Evolutionary conservation across 2,888 invertebrate species (phyloP).

Genomic region (Micropterix aruncella): DNA sequence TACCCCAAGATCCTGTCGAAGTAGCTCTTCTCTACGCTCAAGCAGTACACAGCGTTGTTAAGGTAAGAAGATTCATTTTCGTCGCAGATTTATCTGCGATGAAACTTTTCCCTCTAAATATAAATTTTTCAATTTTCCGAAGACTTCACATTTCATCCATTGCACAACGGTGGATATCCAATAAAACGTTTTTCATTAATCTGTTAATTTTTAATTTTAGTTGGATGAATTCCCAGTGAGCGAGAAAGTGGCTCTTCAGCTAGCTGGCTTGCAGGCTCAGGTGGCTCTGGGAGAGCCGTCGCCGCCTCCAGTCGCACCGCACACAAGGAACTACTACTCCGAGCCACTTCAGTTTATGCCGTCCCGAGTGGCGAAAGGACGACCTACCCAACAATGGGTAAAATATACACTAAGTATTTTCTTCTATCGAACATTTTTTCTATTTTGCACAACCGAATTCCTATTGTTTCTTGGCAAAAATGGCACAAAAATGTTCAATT

Average conservation of each 20-base stretch:
- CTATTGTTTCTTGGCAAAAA: too few species aligned
- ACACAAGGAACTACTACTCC: constrained; percentile 73
- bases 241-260: constrained; percentile 84
- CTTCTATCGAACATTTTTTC: neutral
- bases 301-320: constrained; percentile 53
- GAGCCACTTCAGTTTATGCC: constrained; percentile 86
- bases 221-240: constrained; percentile 91
- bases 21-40: constrained; percentile 89
- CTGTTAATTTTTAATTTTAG: too few species aligned
- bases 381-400: constrained; percentile 76
- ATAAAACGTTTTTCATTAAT: too few species aligned
- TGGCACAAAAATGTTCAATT: too few species aligned
- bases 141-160: too few species aligned
- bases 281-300: constrained; percentile 81
- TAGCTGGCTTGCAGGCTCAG: constrained; percentile 89
- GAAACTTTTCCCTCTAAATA: too few species aligned
- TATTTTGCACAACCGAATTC: too few species aligned
- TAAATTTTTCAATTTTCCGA: too few species aligned
- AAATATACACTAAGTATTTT: too few species aligned
- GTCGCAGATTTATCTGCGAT: too few species aligned
- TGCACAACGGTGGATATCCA: too few species aligned
- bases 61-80: constrained; percentile 47
- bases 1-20: constrained; percentile 91
- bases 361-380: constrained; percentile 61
- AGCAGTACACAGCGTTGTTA: constrained; percentile 89